Percentiles rank a stretch among this genome's conserved stretches.
phyloP scores from a whole-genome alignment of 2,797 vertebrate genomes.

The Muscicapa striata region DNA sequence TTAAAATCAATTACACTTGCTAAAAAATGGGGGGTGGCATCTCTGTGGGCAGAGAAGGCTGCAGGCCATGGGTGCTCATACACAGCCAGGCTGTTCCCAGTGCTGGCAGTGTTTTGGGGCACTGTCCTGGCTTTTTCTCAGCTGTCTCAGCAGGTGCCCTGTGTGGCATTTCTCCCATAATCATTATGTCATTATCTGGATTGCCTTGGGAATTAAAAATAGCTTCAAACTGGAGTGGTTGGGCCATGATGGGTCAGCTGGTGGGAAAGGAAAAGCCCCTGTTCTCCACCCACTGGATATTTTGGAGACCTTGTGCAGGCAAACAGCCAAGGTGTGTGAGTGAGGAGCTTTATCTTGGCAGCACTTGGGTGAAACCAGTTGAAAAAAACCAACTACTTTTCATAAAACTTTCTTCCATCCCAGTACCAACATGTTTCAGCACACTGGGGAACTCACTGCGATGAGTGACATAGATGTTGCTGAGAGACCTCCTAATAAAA shows the following conservation, averaged over 20 bases:
- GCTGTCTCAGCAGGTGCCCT: neutral
- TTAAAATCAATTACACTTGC: neutral
- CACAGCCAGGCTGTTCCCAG: neutral
- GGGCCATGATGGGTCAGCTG: neutral
- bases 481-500: neutral
- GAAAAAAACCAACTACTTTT: neutral
- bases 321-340: neutral
- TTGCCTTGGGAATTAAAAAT: neutral
- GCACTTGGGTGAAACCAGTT: neutral
- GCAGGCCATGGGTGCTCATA: neutral
- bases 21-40: neutral
- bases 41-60: neutral
- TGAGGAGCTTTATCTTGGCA: conserved; percentile 13
- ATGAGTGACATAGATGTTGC: neutral
- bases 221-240: neutral
- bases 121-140: neutral
- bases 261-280: neutral
- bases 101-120: neutral
- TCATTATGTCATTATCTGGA: neutral
- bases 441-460: neutral
- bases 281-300: neutral
- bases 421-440: neutral
- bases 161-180: neutral
- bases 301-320: neutral
- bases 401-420: neutral